Percentiles rank a stretch among this genome's conserved stretches.
Evolutionary conservation across 1,140 invertebrate species (phyloP).

Genomic region (Galleria mellonella): DNA sequence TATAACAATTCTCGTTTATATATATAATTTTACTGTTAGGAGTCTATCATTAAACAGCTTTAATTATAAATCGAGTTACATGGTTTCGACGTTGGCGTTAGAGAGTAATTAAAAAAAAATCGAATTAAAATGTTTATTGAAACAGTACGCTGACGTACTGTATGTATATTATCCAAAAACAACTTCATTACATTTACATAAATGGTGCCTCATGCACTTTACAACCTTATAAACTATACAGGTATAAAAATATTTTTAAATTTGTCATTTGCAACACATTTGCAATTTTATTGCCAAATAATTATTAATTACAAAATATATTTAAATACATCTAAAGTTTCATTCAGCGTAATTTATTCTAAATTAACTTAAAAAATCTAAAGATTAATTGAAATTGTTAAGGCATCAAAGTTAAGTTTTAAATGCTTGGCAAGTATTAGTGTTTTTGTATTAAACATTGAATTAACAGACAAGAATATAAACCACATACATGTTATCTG

Average conservation of each 20-base stretch:
- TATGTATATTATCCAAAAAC: constrained; percentile 11
- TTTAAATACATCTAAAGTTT: no score
- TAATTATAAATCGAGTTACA: no score
- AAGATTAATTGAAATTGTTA: constrained; percentile 6
- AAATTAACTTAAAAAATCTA: constrained; percentile 1
- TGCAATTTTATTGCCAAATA: constrained; percentile 21
- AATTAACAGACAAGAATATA: not conserved
- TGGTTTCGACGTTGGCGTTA: no score
- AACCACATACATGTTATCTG: no score
- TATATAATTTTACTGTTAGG: no score
- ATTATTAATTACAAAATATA: constrained; percentile 3
- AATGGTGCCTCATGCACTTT: constrained; percentile 14
- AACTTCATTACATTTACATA: constrained; percentile 34
- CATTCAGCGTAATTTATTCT: not conserved
- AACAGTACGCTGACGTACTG: no score
- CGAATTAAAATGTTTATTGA: no score
- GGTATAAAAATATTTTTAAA: constrained; percentile 24
- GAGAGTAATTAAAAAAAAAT: no score
- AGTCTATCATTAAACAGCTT: no score
- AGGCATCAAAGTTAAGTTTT: constrained; percentile 13
- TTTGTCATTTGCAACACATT: constrained; percentile 13
- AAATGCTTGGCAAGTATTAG: constrained; percentile 24
- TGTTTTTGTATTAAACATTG: constrained; percentile 9
- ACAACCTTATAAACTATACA: constrained; percentile 9
- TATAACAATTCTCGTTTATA: no score